Evolutionary conservation across 1,140 invertebrate species (phyloP).

Genomic region (Protaetia brevitarsis): DNA sequence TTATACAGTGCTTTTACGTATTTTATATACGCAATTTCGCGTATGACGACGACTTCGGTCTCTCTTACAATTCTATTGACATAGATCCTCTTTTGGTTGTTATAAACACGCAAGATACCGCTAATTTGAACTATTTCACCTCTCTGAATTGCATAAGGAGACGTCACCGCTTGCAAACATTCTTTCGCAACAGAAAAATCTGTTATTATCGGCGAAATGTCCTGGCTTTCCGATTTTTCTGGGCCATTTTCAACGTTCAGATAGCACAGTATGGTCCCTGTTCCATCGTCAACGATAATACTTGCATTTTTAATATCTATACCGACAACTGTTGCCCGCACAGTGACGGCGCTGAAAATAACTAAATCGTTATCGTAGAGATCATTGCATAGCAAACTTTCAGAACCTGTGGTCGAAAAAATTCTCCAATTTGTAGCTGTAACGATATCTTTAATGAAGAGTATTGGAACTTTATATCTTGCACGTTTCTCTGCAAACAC

Average conservation of each 20-base stretch:
- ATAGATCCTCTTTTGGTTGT: not conserved
- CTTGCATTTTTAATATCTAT: not conserved
- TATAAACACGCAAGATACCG: not conserved
- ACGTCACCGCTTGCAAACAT: not conserved
- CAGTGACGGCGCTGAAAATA: not conserved
- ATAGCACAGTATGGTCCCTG: not conserved
- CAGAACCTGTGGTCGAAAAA: not conserved
- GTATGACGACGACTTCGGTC: not conserved
- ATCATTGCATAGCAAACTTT: not conserved
- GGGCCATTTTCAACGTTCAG: not conserved
- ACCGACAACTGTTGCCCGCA: not conserved
- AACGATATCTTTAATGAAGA: not conserved
- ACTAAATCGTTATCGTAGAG: not conserved
- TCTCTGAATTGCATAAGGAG: not conserved
- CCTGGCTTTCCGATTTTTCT: not conserved
- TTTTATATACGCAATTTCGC: not conserved
- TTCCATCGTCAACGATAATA: not conserved
- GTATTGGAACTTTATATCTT: not conserved
- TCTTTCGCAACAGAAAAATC: no score
- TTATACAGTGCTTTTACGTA: not conserved
- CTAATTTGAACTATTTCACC: not conserved
- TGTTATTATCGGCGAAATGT: not conserved
- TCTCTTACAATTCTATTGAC: not conserved
- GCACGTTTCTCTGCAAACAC: not conserved
- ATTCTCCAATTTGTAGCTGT: not conserved